These are phyloP conservation scores for Acipenser ruthenus DNA, from an alignment of 2,797 vertebrate genomes.

Conservation along the genomic window DNA sequence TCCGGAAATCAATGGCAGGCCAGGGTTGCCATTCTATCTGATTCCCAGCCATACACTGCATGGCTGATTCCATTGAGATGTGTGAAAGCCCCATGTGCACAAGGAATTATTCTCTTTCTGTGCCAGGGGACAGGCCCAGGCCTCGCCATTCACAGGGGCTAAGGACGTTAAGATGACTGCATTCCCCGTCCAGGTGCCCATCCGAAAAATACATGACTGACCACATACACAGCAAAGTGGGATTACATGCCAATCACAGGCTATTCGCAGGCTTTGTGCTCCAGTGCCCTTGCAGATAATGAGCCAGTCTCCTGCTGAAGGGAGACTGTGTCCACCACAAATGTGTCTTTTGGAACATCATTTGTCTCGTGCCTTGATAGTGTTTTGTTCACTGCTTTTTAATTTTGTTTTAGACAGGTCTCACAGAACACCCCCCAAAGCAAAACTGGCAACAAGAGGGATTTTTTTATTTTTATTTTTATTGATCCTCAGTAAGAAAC, in stretches of 20 bases:
- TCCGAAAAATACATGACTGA: constrained; percentile 42
- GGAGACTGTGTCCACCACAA: too few relatives aligned
- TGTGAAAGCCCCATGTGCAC: constrained; percentile 42
- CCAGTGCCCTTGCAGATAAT: constrained; percentile 26
- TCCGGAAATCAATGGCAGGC: constrained; percentile 19
- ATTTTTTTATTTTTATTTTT: too few relatives aligned
- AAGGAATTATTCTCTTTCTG: constrained; percentile 43
- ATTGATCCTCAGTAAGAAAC: too few relatives aligned
- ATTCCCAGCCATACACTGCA: constrained; percentile 53
- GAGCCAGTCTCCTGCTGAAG: neutral
- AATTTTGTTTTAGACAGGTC: too few relatives aligned
- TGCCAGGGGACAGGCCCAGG: constrained; percentile 33
- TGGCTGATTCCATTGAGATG: constrained; percentile 62
- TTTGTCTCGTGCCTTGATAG: too few relatives aligned
- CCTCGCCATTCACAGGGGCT: constrained; percentile 20
- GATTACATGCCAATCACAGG: constrained; percentile 14
- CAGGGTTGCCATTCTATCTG: constrained; percentile 30
- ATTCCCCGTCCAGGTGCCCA: constrained; percentile 38
- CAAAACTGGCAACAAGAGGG: too few relatives aligned
- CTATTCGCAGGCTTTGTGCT: neutral
- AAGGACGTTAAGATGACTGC: neutral
- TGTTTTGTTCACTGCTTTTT: too few relatives aligned
- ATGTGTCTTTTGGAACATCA: too few relatives aligned
- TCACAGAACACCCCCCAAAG: too few relatives aligned
- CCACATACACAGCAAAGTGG: constrained; percentile 30